Evolutionary conservation across 2,113 vertebrate species (phyloP).

Genomic region (Arothron firmamentum): DNA sequence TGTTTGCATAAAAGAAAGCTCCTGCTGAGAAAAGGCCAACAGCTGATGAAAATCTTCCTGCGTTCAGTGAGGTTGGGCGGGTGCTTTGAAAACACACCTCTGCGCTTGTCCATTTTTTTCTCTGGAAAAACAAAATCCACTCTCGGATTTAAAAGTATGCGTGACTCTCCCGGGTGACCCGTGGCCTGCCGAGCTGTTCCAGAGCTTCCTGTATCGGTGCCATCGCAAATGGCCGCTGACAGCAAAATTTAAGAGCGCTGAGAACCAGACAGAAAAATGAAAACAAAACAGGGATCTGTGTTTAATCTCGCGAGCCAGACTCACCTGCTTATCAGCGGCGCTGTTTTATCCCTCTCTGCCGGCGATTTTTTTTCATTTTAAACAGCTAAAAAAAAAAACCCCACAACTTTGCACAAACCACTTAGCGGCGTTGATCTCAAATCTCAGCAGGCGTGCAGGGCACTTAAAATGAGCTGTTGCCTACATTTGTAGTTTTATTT

Average conservation of each 20-base stretch:
- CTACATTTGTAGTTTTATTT: conserved; percentile 41
- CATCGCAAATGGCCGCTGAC: conserved; percentile 12
- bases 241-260: conserved; percentile 3
- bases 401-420: conserved; percentile 45
- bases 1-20: conserved; percentile 53
- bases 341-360: conserved; percentile 34
- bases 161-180: conserved; percentile 10
- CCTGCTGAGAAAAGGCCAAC: conserved; percentile 49
- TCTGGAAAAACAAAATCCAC: conserved; percentile 10
- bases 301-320: conserved; percentile 31
- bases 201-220: conserved; percentile 3
- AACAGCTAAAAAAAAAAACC: conserved; percentile 55
- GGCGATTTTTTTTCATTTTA: conserved; percentile 34
- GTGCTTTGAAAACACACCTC: conserved; percentile 17
- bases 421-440: conserved; percentile 49
- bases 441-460: conserved; percentile 45
- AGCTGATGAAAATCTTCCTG: conserved; percentile 43
- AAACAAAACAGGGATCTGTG: conserved; percentile 41
- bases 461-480: conserved; percentile 50
- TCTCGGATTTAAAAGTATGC: conserved; percentile 5
- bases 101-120: conserved; percentile 14
- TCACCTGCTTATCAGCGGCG: conserved; percentile 37
- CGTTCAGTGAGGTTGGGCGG: conserved; percentile 42
- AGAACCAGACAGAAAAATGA: conserved; percentile 31
- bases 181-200: not conserved